These are phyloP conservation scores for Drosophila melanogaster DNA, from an alignment of 1,140 invertebrate genomes.

Conservation along the genomic window Release_6_plus_ISO1_MT NT_033777.3:22955001-22955500, in stretches of 20 bases:
- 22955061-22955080: conserved; percentile 6
- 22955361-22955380: conserved; percentile 56
- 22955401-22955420: conserved; percentile 68
- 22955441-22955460: conserved; percentile 66
- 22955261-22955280: background rate
- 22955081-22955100: background rate
- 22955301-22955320: conserved; percentile 19
- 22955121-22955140: conserved; percentile 46
- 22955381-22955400: conserved; percentile 50
- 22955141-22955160: conserved; percentile 36
- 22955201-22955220: conserved; percentile 51
- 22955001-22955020: conserved; percentile 83
- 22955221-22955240: conserved; percentile 67
- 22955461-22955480: conserved; percentile 32
- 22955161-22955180: conserved; percentile 65
- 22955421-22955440: conserved; percentile 64
- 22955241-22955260: conserved; percentile 41
- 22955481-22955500: conserved; percentile 13
- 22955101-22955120: conserved; percentile 8
- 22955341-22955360: conserved; percentile 57
- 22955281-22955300: conserved; percentile 3
- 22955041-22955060: conserved; percentile 11
- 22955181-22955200: conserved; percentile 57
- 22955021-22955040: conserved; percentile 76
- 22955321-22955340: conserved; percentile 52